Base-by-base conservation (phyloP, 2,113 vertebrate genomes). In the Malurus alboscapulatus region DNA sequence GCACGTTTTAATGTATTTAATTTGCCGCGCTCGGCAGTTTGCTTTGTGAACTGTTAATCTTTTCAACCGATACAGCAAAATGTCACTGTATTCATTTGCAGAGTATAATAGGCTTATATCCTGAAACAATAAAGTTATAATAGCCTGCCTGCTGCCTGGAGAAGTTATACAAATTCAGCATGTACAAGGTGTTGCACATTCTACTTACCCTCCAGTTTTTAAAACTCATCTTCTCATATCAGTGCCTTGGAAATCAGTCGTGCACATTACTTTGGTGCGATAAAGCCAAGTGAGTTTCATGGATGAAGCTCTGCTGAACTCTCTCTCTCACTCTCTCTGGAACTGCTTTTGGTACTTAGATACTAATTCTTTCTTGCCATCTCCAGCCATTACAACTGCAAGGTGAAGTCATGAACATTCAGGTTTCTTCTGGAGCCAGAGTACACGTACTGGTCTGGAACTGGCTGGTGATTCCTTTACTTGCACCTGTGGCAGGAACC, bases 71-170 rank as follows among this genome's bases (percentile, higher is more conserved):
- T 97, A 96, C 95, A 96, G 94, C 94, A 97, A 97, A 98, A 97
- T 98, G 96, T 96, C 97, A 97, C 94, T 93, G 85, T 98, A 97
- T 97, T 97, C 97, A 96, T 97, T 97, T 97, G 89, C 42, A 11
- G 86, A 95, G 48, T 89, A 94, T 97, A 97, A 97, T 98, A 97
- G 96, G 97, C 92, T 97, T 97, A 96, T 97, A 97, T 96, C 75
- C 94, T 95, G 92, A 97, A 98, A 98, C 97, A 98, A 97, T 97
- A 97, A 97, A 96, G 67, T 95, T 97, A 71, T 97, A 97, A 97
- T 96, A 96, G 97, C 92, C 85, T 97, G 92, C 95, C 84, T 38
- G 10, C 83, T 96, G 91, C 90, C 94, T 91, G 65, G 62, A 93
- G 79, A 93, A 96, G 83, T 89, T 95, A 71, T 84, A 92, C 88